Evolutionary conservation across 2,113 vertebrate species (phyloP), one percentile per base, ranked within the genome.

Genomic region (Percina caprodes): DNA sequence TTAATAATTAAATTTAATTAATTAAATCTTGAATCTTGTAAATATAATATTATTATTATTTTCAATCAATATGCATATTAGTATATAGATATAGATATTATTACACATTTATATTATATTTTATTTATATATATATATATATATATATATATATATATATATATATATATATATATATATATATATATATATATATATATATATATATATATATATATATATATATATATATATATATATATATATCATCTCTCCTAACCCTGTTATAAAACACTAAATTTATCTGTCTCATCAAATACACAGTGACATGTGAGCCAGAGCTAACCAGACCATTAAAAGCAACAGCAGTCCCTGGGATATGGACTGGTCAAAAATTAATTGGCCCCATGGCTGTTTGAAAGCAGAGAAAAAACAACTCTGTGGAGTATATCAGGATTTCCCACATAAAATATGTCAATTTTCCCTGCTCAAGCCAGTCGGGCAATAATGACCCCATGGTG

Each of bases 391-490:
- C 90, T 94, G 88, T 92, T 92, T 93, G 91, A 93, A 92, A 89
- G 89, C 69, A 12, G 61, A 69, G 84, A 89, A 84, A 93, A 93
- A 93, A 94, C 87, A 92, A 94, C 86, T 91, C 88, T 86, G 84
- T 84, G 79, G 86, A 91, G 92, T 93, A 88, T 83, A 91, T 92
- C 81, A 91, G 83, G 85, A 92, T 92, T 90, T 91, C 88, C 82
- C 92, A 92, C 91, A 92, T 93, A 93, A 94, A 94, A 94, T 93
- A 94, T 93, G 93, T 94, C 93, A 94, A 94, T 93, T 94, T 92
- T 77, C 87, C 82, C 84, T 76, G 74, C 93, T 92, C 91, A 92
- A 94, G 88, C 88, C 94, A 93, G 88, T 93, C 76, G 82, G 85
- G 91, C 92, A 87, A 90, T 96, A 95, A 96, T 94, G 94, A 95